A percentile compares a stretch with the other conserved stretches of the same genome.
Conservation (phyloP, 1,140 invertebrate genomes). For the Proctacanthus coquilletti region DNA sequence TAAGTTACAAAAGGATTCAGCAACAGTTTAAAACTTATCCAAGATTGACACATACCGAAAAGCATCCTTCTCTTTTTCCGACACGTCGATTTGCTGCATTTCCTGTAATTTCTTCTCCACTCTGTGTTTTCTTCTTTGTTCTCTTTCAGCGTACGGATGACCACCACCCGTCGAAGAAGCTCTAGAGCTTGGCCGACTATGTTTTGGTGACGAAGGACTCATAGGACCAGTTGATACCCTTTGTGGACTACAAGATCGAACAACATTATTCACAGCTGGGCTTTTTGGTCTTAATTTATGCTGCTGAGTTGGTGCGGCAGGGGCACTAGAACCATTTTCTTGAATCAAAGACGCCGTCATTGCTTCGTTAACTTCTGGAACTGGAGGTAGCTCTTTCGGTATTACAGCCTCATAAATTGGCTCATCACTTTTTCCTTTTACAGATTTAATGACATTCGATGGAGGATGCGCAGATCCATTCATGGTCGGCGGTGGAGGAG, state of each 20-base stretch:
- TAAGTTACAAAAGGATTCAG: no score
- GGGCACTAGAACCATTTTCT: background rate
- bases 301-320: background rate
- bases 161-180: slow-evolving; percentile 15
- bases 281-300: slow-evolving; percentile 25
- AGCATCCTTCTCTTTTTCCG: slow-evolving; percentile 33
- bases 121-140: slow-evolving; percentile 60
- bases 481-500: slow-evolving; percentile 36
- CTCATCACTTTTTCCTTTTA: slow-evolving; percentile 32
- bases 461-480: slow-evolving; percentile 19
- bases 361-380: slow-evolving; percentile 7
- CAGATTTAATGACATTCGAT: slow-evolving; percentile 7
- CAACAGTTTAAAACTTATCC: no score
- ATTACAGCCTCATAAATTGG: slow-evolving; percentile 75
- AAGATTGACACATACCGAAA: no score
- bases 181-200: slow-evolving; percentile 29
- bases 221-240: slow-evolving; percentile 4
- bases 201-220: slow-evolving; percentile 23
- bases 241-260: slow-evolving; percentile 11
- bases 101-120: slow-evolving; percentile 76
- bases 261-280: slow-evolving; percentile 11
- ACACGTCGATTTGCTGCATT: slow-evolving; percentile 43
- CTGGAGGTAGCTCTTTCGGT: slow-evolving; percentile 36
- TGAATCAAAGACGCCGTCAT: background rate
- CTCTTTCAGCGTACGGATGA: slow-evolving; percentile 38